Evolutionary conservation across 2,888 invertebrate genomes (phyloP), one percentile per base, ranked within the genome.

Genomic region (Gandaritis pyraliata): DNA sequence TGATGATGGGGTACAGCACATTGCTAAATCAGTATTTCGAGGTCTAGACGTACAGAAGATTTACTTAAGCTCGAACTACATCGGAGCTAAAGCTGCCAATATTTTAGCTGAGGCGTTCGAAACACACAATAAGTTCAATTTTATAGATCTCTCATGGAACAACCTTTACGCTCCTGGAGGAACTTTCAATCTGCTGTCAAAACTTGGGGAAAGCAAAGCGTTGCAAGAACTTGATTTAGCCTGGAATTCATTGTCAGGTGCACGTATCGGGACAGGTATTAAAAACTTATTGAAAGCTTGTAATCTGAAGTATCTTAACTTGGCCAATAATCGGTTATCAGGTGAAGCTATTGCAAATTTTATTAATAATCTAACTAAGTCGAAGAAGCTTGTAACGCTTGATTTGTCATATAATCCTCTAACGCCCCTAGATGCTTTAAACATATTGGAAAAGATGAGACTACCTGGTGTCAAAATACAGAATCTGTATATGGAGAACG

Each of bases 61-160:
- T 11, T 72, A 74, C 63, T 73, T 90, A 38, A 83, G 83, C 49
- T 77, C 77, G 18, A 90, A 90, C 58, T 64, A 67, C 12, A 80
- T 90, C 16, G 76, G 72, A 8, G 80, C 78, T 0, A 77, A 76
- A 66, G 81, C 82, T 3, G 75, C 79, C 0, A 65, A 30, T 18
- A 52, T 66, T 2, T 67, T 90, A 46, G 69, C 74, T 4, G 78
- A 82, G 70, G 80, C 83, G 4, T 75, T 89, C 3, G 81, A 86
- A 66, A 76, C 73, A 2, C 71, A 80, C 51, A 85, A 82, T 62
- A 76, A 76, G 58, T 76, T 88, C 29, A 76, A 75, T 2, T 68
- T 73, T 54, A 68, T 88, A 33, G 78, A 90, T 70, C 67, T 89
- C 3, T 88, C 89, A 0, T 88, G 86, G 86, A 90, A 90, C 56